Conservation (phyloP, 2,113 vertebrate species). For the Periophthalmodon schlosseri region DNA sequence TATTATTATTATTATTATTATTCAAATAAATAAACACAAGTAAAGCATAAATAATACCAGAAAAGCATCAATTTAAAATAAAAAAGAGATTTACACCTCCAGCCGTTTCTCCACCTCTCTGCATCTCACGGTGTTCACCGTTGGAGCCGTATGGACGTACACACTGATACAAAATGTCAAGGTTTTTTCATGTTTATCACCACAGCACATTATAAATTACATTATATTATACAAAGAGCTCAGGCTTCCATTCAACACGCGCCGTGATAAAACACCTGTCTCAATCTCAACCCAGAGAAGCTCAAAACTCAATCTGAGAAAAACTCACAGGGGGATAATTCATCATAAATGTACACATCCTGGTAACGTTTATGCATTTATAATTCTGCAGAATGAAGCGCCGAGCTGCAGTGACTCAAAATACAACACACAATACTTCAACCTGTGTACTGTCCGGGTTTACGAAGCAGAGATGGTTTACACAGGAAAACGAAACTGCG, state of each 20-base stretch:
- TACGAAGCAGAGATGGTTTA: conserved; percentile 19
- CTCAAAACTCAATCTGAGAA: conserved; percentile 44
- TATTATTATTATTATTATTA: too few relatives aligned
- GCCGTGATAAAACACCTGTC: background rate
- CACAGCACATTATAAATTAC: too few relatives aligned
- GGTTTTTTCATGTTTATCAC: background rate
- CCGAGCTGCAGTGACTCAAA: conserved; percentile 53
- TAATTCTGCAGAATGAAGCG: conserved; percentile 56
- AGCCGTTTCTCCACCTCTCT: background rate
- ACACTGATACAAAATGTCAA: conserved; percentile 5
- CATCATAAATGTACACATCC: conserved; percentile 44
- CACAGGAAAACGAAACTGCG: too few relatives aligned
- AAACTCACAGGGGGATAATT: conserved; percentile 34
- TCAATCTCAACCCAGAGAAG: conserved; percentile 12
- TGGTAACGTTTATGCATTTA: conserved; percentile 51
- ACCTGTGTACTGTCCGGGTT: conserved; percentile 50
- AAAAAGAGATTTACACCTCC: background rate
- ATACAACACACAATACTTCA: conserved; percentile 25
- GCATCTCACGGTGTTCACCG: background rate
- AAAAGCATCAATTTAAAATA: background rate
- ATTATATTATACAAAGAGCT: background rate
- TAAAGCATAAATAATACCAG: background rate
- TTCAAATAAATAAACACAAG: too few relatives aligned
- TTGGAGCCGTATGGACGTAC: background rate
- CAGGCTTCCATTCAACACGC: background rate